Conservation (phyloP, 2,888 invertebrate genomes). For the Andrena haemorrhoa region DNA sequence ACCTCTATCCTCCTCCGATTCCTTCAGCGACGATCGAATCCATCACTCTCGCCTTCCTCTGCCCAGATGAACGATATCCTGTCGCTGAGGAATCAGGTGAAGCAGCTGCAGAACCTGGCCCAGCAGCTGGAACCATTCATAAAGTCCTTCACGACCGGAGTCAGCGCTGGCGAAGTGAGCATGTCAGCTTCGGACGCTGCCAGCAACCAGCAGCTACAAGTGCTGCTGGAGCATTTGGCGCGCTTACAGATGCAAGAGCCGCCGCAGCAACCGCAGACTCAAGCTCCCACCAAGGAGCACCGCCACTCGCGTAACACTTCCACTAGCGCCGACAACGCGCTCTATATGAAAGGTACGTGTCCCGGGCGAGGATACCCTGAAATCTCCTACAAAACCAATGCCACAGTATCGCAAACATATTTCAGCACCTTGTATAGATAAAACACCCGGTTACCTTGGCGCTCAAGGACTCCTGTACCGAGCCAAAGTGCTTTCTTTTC, state of each 20-base stretch:
- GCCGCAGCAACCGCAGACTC: constrained; percentile 67
- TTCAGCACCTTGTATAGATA: too few species aligned
- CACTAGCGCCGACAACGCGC: constrained; percentile 81
- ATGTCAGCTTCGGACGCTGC: constrained; percentile 83
- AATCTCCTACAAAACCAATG: background rate
- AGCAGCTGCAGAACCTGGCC: constrained; percentile 88
- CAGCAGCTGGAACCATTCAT: constrained; percentile 89
- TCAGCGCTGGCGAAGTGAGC: constrained; percentile 79
- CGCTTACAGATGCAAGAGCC: constrained; percentile 83
- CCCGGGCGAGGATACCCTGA: background rate
- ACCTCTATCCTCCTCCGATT: background rate
- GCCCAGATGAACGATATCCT: constrained; percentile 88
- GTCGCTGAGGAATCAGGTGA: constrained; percentile 88
- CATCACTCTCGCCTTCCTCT: too few species aligned
- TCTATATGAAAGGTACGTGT: constrained; percentile 82
- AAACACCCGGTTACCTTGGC: too few species aligned
- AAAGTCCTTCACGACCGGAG: constrained; percentile 85
- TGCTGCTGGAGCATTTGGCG: constrained; percentile 86
- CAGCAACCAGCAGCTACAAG: constrained; percentile 86
- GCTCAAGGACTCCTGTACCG: too few species aligned
- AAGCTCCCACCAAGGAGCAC: constrained; percentile 80
- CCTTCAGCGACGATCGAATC: background rate
- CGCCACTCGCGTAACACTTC: constrained; percentile 78
- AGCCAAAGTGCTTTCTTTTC: too few species aligned
- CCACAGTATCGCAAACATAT: too few species aligned